These are phyloP conservation scores for Arbacia lixula DNA, from an alignment of 53 echinoderm and acorn worm species.

Conservation along the genomic window DNA sequence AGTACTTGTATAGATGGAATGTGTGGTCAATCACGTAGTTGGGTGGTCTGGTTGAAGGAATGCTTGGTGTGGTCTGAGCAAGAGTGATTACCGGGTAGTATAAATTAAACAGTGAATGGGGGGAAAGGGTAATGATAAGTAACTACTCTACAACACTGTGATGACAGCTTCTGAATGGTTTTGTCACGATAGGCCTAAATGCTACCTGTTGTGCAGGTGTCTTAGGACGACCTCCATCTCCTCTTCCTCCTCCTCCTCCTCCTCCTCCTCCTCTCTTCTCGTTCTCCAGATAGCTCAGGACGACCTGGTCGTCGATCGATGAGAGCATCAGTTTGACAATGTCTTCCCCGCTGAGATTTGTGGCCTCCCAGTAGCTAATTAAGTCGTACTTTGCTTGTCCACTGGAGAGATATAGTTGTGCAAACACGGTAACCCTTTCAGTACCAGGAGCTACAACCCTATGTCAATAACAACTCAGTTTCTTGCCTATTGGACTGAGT, in stretches of 20 bases:
- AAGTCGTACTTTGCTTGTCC: constrained; percentile 82
- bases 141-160: too few species aligned
- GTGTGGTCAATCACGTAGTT: too few species aligned
- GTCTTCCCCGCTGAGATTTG: constrained; percentile 59
- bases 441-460: too few species aligned
- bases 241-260: constrained; percentile 31
- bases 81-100: too few species aligned
- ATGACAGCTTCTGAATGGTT: too few species aligned
- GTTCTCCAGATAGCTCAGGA: constrained; percentile 69
- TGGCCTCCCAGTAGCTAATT: constrained; percentile 78
- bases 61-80: too few species aligned
- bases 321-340: constrained; percentile 62
- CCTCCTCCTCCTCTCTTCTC: constrained; percentile 24
- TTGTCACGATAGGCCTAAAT: not conserved
- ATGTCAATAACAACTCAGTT: too few species aligned
- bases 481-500: too few species aligned
- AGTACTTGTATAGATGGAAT: too few species aligned
- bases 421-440: too few species aligned
- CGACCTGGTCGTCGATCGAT: constrained; percentile 75
- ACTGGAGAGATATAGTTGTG: constrained; percentile 28
- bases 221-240: constrained; percentile 15
- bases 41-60: too few species aligned
- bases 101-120: too few species aligned
- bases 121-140: not conserved
- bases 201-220: constrained; percentile 69